These are phyloP conservation scores for Eleginops maclovinus DNA, from an alignment of 2,113 vertebrate genomes.

Conservation along the genomic window DNA sequence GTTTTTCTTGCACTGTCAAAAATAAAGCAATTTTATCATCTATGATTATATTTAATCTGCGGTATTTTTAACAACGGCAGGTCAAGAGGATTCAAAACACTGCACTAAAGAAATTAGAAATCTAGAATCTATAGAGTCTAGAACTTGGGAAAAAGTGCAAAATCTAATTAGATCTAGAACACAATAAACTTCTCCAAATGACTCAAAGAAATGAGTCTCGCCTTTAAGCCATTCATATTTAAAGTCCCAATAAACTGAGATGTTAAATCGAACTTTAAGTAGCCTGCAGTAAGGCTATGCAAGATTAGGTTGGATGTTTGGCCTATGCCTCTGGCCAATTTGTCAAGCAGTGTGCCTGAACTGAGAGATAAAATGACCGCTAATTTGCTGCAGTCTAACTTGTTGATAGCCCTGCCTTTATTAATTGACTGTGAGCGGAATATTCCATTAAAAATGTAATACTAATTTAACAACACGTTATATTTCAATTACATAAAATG, in stretches of 20 bases:
- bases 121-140: conserved; percentile 28
- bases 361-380: conserved; percentile 60
- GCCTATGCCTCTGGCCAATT: conserved; percentile 52
- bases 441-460: conserved; percentile 60
- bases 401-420: conserved; percentile 41
- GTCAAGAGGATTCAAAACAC: conserved; percentile 9
- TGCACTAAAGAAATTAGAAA: conserved; percentile 11
- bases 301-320: conserved; percentile 41
- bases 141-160: conserved; percentile 25
- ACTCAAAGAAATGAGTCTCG: conserved; percentile 28
- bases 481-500: conserved; percentile 66
- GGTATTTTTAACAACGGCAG: conserved; percentile 20
- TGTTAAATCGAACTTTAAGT: conserved; percentile 55
- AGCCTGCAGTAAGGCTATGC: conserved; percentile 47
- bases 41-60: conserved; percentile 6
- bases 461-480: conserved; percentile 51
- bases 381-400: conserved; percentile 46
- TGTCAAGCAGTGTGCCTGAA: conserved; percentile 45
- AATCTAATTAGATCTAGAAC: conserved; percentile 42
- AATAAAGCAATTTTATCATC: background rate
- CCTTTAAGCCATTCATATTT: conserved; percentile 48
- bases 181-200: conserved; percentile 35
- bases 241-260: conserved; percentile 54
- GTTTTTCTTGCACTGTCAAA: conserved; percentile 11
- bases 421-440: conserved; percentile 36